Conservation (phyloP, 1,140 invertebrate species). For the Trachelipus rathkii region DNA sequence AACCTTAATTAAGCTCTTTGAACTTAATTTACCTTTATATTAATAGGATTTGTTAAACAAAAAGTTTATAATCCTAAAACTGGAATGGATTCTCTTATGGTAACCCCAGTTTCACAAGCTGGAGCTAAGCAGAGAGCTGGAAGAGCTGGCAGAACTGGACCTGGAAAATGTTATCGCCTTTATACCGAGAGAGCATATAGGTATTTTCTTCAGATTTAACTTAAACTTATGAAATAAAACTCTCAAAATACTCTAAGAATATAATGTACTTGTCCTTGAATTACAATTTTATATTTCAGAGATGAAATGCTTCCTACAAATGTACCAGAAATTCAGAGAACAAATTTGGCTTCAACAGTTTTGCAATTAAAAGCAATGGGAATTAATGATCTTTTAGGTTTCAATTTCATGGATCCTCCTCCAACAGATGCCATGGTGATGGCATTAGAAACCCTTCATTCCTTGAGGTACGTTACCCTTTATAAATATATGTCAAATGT, state of each 20-base stretch:
- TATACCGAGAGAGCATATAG: conserved; percentile 95
- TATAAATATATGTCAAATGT: too few species aligned
- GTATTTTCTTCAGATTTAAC: conserved; percentile 16
- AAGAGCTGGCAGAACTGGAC: conserved; percentile 91
- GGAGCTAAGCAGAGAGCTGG: conserved; percentile 97
- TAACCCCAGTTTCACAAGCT: conserved; percentile 97
- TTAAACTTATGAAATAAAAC: background rate
- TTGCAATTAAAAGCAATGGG: conserved; percentile 98
- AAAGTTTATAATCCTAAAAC: conserved; percentile 99
- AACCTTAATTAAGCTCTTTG: too few species aligned
- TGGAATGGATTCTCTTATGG: conserved; percentile 98
- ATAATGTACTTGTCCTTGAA: too few species aligned
- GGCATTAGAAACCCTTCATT: conserved; percentile 95
- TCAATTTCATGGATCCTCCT: conserved; percentile 99
- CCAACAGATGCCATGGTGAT: conserved; percentile 95
- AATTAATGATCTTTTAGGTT: conserved; percentile 98
- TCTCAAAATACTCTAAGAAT: background rate
- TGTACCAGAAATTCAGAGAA: conserved; percentile 98
- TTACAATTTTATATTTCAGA: conserved; percentile 48
- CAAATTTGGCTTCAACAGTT: conserved; percentile 92
- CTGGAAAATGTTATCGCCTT: conserved; percentile 95
- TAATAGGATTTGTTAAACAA: conserved; percentile 88
- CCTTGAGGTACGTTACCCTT: conserved; percentile 62
- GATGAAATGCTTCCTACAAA: conserved; percentile 98
- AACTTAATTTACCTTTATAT: too few species aligned